phyloP scores from a whole-genome alignment of 2,113 vertebrate genomes.

The Ibidorhyncha struthersii region DNA sequence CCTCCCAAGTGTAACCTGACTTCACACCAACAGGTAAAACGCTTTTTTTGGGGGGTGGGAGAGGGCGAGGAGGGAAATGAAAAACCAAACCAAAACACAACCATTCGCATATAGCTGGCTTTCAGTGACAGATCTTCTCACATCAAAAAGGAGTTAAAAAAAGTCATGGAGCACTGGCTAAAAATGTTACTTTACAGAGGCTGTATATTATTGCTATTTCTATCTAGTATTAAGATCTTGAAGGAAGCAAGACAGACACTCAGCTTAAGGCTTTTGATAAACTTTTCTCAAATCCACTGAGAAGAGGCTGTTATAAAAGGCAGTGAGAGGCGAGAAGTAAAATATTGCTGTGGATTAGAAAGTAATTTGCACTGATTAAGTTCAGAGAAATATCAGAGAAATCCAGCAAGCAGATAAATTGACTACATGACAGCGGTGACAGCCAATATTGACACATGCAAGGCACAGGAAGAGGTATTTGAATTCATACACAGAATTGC shows the following conservation, averaged over 20 bases:
- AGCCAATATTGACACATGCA: not conserved
- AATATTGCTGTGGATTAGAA: not conserved
- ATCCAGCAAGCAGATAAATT: not conserved
- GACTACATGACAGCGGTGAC: not conserved
- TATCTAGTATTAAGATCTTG: not conserved
- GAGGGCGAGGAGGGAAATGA: not conserved
- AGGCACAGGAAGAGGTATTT: not conserved
- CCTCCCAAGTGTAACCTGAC: not conserved
- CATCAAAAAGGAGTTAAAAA: not conserved
- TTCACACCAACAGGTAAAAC: not conserved
- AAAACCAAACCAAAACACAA: not conserved
- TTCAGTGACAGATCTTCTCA: not conserved
- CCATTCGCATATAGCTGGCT: fast-evolving
- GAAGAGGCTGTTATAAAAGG: not conserved
- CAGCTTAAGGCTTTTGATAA: not conserved
- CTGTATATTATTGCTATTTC: not conserved
- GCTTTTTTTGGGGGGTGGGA: not conserved
- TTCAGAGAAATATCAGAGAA: not conserved
- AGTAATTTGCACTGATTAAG: not conserved
- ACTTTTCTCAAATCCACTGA: not conserved
- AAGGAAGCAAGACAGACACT: not conserved
- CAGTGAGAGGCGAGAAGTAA: not conserved
- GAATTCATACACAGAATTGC: not conserved
- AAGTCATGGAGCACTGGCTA: not conserved
- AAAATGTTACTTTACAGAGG: not conserved